Conservation (phyloP, 2,888 invertebrate genomes). For the Hirtodrosophila cameraria region DNA sequence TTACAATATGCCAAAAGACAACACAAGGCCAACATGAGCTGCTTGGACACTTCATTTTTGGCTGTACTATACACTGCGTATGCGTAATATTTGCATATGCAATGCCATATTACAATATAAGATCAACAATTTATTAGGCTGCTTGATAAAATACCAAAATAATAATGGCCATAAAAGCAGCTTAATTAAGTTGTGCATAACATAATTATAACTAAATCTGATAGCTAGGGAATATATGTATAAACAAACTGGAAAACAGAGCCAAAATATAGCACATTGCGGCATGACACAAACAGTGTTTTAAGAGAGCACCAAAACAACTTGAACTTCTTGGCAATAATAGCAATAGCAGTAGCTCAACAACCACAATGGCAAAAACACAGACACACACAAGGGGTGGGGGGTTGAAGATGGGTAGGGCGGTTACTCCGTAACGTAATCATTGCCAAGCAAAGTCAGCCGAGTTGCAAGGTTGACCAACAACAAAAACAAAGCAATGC, state of each 20-base stretch:
- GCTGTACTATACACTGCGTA: slow-evolving; percentile 31
- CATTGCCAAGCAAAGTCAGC: slow-evolving; percentile 51
- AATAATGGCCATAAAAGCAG: not conserved
- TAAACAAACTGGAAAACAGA: slow-evolving; percentile 30
- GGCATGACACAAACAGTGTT: slow-evolving; percentile 47
- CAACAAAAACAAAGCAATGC: slow-evolving; percentile 43
- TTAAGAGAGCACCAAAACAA: slow-evolving; percentile 6
- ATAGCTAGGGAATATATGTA: slow-evolving; percentile 33
- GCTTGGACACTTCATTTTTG: slow-evolving; percentile 13
- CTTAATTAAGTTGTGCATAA: slow-evolving; percentile 50
- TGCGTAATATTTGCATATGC: slow-evolving; percentile 36
- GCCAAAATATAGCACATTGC: slow-evolving; percentile 48
- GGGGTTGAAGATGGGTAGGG: slow-evolving; percentile 2
- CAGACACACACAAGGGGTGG: slow-evolving; percentile 13
- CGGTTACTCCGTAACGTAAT: slow-evolving; percentile 47
- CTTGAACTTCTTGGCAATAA: slow-evolving; percentile 63
- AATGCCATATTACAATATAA: slow-evolving; percentile 3
- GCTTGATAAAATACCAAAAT: slow-evolving; percentile 7
- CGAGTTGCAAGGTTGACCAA: slow-evolving; percentile 70
- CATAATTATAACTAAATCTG: slow-evolving; percentile 63
- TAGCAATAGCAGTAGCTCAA: slow-evolving; percentile 28
- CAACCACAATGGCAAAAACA: slow-evolving; percentile 54
- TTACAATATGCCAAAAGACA: slow-evolving; percentile 43
- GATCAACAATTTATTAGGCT: slow-evolving; percentile 26
- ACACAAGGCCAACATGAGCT: slow-evolving; percentile 55